These are phyloP conservation scores for Pterocles orientalis DNA, from an alignment of 2,113 vertebrate genomes.

Conservation along the genomic window DNA sequence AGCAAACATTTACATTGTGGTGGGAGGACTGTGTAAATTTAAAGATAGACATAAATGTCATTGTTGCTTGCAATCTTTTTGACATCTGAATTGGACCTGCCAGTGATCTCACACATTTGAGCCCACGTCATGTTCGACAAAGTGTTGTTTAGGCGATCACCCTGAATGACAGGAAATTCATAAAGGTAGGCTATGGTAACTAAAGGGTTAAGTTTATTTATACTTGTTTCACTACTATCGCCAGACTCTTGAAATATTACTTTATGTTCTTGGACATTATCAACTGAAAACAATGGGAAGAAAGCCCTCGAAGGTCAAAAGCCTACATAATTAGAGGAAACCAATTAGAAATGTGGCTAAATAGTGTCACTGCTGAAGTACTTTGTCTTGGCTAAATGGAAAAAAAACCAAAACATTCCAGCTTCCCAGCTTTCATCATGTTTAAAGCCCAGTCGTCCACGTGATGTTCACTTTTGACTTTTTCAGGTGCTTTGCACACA, in stretches of 20 bases:
- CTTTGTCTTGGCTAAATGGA: not conserved
- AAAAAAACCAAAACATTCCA: not conserved
- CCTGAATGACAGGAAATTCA: constrained; percentile 71
- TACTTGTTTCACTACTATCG: constrained; percentile 65
- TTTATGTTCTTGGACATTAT: constrained; percentile 70
- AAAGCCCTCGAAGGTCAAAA: constrained; percentile 69
- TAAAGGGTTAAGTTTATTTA: constrained; percentile 57
- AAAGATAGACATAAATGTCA: not conserved
- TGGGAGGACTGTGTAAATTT: not conserved
- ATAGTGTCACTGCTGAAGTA: constrained; percentile 27
- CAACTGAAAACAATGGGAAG: constrained; percentile 75
- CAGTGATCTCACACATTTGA: not conserved
- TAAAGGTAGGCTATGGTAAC: constrained; percentile 41
- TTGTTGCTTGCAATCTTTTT: not conserved
- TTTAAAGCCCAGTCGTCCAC: not conserved
- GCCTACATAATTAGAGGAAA: constrained; percentile 76
- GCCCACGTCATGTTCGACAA: not conserved
- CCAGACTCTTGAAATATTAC: constrained; percentile 62
- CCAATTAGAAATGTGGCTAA: constrained; percentile 70
- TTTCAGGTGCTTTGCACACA: constrained; percentile 7
- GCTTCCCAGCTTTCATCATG: not conserved
- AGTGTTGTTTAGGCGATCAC: constrained; percentile 52
- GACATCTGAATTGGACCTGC: not conserved
- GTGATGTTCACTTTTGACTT: not conserved
- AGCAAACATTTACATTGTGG: constrained; percentile 32